phyloP scores from a whole-genome alignment of 2,888 invertebrate genomes.

The Amorpha juglandis region DNA sequence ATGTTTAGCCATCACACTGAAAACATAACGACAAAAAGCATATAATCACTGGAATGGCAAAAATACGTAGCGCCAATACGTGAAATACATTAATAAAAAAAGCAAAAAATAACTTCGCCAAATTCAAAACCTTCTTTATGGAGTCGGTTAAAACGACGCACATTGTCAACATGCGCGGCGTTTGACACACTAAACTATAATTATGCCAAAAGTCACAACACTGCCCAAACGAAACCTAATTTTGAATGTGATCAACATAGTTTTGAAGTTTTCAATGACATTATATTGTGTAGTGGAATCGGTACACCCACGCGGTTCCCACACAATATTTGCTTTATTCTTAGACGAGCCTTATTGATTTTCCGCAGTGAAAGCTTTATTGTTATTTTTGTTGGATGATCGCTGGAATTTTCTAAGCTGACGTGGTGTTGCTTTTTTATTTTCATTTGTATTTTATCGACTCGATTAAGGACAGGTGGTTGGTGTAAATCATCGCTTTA shows the following conservation, averaged over 20 bases:
- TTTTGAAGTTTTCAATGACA: not conserved
- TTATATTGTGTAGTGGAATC: conserved; percentile 10
- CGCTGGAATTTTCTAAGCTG: not conserved
- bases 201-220: not conserved
- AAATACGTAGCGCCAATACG: no score
- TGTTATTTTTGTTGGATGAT: not conserved
- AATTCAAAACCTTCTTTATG: no score
- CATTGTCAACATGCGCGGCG: no score
- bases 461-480: not conserved
- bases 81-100: no score
- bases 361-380: conserved; percentile 6
- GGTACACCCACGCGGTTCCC: not conserved
- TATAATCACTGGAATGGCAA: no score
- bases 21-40: no score
- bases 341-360: conserved; percentile 2
- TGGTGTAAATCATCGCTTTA: not conserved
- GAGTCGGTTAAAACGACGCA: no score
- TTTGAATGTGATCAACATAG: not conserved
- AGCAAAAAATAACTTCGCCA: no score
- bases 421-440: not conserved
- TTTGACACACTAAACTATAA: no score
- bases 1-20: no score
- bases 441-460: not conserved
- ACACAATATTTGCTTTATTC: not conserved
- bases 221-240: not conserved